Percentiles rank a stretch among this genome's conserved stretches.
Conservation (phyloP, 2,113 vertebrate genomes). For the Ageneiosus marmoratus region DNA sequence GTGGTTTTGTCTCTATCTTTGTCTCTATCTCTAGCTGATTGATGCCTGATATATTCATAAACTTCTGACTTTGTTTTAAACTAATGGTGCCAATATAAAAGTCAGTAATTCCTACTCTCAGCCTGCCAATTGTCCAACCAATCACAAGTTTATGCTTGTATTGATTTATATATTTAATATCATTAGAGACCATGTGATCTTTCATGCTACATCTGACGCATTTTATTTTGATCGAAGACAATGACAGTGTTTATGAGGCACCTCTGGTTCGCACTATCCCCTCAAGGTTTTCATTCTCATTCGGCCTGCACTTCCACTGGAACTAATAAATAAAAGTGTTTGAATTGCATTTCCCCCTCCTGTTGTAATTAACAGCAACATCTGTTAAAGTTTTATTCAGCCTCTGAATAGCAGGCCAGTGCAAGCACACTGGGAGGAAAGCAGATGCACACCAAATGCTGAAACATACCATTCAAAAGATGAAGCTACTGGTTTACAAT, state of each 20-base stretch:
- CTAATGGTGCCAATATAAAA: neutral
- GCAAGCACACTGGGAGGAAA: slow-evolving; percentile 34
- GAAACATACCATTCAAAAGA: neutral
- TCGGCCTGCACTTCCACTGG: slow-evolving; percentile 49
- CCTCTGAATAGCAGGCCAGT: slow-evolving; percentile 40
- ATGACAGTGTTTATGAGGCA: slow-evolving; percentile 43
- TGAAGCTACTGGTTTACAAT: neutral
- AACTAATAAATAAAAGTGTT: slow-evolving; percentile 58
- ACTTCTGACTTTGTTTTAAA: neutral
- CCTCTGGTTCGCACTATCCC: slow-evolving; percentile 44
- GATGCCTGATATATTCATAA: neutral
- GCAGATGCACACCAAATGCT: slow-evolving; percentile 15
- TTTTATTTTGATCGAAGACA: slow-evolving; percentile 49
- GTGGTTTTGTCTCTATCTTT: no score
- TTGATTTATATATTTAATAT: neutral
- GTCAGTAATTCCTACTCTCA: neutral
- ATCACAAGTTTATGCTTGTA: neutral
- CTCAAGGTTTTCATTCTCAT: slow-evolving; percentile 40
- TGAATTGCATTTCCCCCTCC: slow-evolving; percentile 51
- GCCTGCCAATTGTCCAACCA: neutral
- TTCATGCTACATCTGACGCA: slow-evolving; percentile 26
- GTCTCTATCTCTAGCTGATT: no score
- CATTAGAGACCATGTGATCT: neutral
- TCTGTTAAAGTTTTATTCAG: slow-evolving; percentile 55
- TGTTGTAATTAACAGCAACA: slow-evolving; percentile 55